Evolutionary conservation across 2,797 vertebrate genomes (phyloP).

Genomic region (Pogoniulus pusillus): DNA sequence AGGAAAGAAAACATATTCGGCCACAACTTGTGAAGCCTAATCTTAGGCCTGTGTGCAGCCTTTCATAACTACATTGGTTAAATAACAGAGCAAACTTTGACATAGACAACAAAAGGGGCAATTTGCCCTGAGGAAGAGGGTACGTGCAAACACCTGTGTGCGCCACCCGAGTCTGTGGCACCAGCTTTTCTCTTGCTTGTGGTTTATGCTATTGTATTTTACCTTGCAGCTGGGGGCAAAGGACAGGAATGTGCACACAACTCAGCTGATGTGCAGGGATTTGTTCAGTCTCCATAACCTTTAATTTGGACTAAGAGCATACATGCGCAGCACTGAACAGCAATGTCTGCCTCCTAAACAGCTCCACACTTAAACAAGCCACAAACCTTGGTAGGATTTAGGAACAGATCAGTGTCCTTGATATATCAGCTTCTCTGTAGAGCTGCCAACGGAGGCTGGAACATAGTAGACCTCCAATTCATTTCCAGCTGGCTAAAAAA

Average conservation of each 20-base stretch:
- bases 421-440: not conserved
- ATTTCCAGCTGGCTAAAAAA: conserved; percentile 48
- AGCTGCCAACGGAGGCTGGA: conserved; percentile 31
- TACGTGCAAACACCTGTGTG: not conserved
- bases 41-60: not conserved
- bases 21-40: not conserved
- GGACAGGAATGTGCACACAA: not conserved
- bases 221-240: not conserved
- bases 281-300: conserved; percentile 4
- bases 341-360: not conserved
- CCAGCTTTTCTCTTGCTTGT: not conserved
- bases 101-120: not conserved
- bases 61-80: not conserved
- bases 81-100: not conserved
- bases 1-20: not conserved
- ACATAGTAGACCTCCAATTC: conserved; percentile 11
- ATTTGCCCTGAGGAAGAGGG: not conserved
- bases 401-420: not conserved
- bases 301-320: not conserved
- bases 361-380: not conserved
- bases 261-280: not conserved
- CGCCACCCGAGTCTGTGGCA: not conserved
- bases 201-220: not conserved
- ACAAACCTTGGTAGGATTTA: not conserved
- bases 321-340: not conserved